Evolutionary conservation across 2,797 vertebrate genomes (phyloP).

Genomic region (Balearica regulorum): DNA sequence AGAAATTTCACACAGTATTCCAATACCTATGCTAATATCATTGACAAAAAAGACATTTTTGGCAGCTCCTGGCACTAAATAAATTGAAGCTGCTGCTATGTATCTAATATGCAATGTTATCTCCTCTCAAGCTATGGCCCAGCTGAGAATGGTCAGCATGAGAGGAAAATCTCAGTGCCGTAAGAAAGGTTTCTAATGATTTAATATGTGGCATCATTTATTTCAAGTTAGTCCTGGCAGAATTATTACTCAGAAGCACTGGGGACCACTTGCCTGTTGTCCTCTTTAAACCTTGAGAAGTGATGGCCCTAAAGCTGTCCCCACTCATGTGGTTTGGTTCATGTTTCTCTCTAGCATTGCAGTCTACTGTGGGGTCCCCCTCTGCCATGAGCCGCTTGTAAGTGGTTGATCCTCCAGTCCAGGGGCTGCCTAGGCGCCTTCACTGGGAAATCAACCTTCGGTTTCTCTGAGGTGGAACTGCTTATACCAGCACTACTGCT

Average conservation of each 20-base stretch:
- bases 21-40: background rate
- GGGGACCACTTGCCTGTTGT: background rate
- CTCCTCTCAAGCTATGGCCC: background rate
- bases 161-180: background rate
- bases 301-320: background rate
- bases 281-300: background rate
- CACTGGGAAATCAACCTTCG: background rate
- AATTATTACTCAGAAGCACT: background rate
- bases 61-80: background rate
- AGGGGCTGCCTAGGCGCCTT: background rate
- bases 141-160: background rate
- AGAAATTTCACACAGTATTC: background rate
- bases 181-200: background rate
- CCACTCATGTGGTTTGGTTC: fast-evolving
- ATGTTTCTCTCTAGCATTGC: background rate
- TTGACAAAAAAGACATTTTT: background rate
- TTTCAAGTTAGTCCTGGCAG: background rate
- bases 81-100: background rate
- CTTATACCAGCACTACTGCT: background rate
- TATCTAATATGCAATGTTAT: background rate
- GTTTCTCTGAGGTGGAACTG: background rate
- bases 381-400: background rate
- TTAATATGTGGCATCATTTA: background rate
- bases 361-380: fast-evolving
- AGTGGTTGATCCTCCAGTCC: background rate